phyloP scores from a whole-genome alignment of 2,888 invertebrate species.

The Macrosiphum euphorbiae region DNA sequence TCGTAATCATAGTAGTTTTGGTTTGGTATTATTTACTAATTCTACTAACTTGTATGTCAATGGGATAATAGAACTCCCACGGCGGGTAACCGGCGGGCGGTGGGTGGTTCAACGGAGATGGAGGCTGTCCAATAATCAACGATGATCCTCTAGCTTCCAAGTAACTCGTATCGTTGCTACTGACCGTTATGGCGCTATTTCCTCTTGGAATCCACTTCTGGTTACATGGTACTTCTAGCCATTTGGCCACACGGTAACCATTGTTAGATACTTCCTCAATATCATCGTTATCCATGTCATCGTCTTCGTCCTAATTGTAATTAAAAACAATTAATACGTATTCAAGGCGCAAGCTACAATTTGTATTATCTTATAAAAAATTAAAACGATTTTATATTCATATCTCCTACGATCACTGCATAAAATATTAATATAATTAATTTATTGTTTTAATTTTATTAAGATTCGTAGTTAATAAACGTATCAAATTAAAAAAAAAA shows the following conservation, averaged over 20 bases:
- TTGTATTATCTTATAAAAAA: neutral
- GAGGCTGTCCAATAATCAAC: constrained; percentile 81
- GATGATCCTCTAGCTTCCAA: constrained; percentile 86
- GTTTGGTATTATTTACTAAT: constrained; percentile 67
- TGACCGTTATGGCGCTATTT: constrained; percentile 77
- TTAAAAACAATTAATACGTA: neutral
- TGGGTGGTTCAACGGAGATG: constrained; percentile 69
- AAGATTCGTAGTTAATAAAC: neutral
- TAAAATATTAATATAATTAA: neutral
- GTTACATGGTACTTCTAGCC: constrained; percentile 62
- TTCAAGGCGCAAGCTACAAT: neutral
- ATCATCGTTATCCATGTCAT: constrained; percentile 65
- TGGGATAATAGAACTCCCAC: constrained; percentile 76
- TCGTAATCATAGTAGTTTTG: too few relatives aligned
- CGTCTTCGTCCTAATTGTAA: constrained; percentile 64
- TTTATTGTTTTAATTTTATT: neutral
- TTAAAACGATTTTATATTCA: neutral
- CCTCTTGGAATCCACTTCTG: constrained; percentile 54
- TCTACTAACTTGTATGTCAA: constrained; percentile 74
- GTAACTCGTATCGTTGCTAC: constrained; percentile 87
- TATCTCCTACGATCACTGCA: neutral
- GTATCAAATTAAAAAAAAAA: neutral
- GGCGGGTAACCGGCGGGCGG: constrained; percentile 66
- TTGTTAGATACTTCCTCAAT: constrained; percentile 61
- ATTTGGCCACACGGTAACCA: constrained; percentile 60